Evolutionary conservation across 2,888 invertebrate species (phyloP).

Genomic region (Xylota sylvarum): DNA sequence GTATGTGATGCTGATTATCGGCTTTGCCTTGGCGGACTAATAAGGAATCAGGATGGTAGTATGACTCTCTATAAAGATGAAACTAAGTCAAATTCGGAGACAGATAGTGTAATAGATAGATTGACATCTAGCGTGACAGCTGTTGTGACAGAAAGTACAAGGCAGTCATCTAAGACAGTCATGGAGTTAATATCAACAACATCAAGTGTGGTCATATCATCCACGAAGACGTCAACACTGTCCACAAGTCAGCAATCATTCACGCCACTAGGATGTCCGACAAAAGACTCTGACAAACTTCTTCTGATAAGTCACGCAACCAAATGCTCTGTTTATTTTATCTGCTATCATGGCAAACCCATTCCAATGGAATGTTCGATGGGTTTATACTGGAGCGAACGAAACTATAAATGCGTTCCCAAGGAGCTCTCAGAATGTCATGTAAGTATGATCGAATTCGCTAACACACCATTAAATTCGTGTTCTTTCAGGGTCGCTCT

Average conservation of each 20-base stretch:
- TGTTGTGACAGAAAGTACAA: too few species aligned
- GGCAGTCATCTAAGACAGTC: background rate
- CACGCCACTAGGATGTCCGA: slow-evolving; percentile 17
- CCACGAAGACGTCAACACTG: background rate
- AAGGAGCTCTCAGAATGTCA: slow-evolving; percentile 81
- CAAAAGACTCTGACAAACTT: slow-evolving; percentile 47
- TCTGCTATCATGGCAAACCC: slow-evolving; percentile 56
- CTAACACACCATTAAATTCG: background rate
- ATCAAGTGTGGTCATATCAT: too few species aligned
- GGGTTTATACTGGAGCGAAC: slow-evolving; percentile 79
- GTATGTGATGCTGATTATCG: slow-evolving; percentile 61
- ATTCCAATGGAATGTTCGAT: slow-evolving; percentile 46
- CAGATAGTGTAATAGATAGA: background rate
- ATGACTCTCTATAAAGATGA: background rate
- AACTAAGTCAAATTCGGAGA: background rate
- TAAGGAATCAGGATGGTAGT: slow-evolving; percentile 22
- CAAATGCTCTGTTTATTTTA: slow-evolving; percentile 45
- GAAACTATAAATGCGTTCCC: slow-evolving; percentile 81
- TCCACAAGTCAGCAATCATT: background rate
- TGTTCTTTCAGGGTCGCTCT: slow-evolving; percentile 9
- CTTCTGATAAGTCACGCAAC: slow-evolving; percentile 42
- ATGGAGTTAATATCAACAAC: background rate
- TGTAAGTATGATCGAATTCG: slow-evolving; percentile 75
- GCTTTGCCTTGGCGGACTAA: slow-evolving; percentile 12
- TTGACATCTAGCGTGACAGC: background rate